Percentiles rank a stretch among this genome's conserved stretches.
These are phyloP conservation scores for Pangasius sanitwongsei DNA, from an alignment of 2,797 vertebrate genomes.

Conservation along the genomic window DNA sequence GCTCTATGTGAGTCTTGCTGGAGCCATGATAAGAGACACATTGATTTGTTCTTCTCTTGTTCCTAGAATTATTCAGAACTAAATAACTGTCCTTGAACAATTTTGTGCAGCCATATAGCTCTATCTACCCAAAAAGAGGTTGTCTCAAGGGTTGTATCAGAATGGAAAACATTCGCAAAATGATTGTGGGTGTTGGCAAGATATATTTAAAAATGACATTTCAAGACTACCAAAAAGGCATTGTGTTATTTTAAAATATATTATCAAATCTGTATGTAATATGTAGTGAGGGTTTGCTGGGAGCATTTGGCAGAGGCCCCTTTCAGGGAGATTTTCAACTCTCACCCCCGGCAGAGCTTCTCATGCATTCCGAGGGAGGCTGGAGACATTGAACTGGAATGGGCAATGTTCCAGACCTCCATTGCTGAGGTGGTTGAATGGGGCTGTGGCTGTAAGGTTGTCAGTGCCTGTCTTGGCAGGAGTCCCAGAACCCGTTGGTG, in stretches of 20 bases:
- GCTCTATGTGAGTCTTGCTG: slow-evolving; percentile 15
- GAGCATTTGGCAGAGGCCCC: no score
- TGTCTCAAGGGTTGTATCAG: neutral
- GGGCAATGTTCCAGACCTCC: no score
- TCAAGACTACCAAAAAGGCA: neutral
- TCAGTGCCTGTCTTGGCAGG: no score
- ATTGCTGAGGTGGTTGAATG: no score
- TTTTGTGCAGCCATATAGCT: neutral
- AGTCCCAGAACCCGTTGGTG: no score
- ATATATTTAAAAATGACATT: slow-evolving; percentile 3
- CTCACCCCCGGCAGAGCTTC: no score
- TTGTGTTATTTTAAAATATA: slow-evolving; percentile 5
- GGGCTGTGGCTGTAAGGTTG: no score
- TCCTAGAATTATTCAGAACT: slow-evolving; percentile 24
- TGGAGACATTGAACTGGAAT: no score
- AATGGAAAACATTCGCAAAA: neutral
- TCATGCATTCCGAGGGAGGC: no score
- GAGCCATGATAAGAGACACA: slow-evolving; percentile 23
- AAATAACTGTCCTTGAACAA: slow-evolving; percentile 33
- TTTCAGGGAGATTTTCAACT: no score
- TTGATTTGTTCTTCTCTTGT: slow-evolving; percentile 40
- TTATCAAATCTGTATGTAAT: neutral
- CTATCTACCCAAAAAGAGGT: neutral
- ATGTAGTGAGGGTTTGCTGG: no score
- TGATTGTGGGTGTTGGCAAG: neutral